Evolutionary conservation across 2,113 vertebrate genomes (phyloP).

Genomic region (Calidris pugnax): DNA sequence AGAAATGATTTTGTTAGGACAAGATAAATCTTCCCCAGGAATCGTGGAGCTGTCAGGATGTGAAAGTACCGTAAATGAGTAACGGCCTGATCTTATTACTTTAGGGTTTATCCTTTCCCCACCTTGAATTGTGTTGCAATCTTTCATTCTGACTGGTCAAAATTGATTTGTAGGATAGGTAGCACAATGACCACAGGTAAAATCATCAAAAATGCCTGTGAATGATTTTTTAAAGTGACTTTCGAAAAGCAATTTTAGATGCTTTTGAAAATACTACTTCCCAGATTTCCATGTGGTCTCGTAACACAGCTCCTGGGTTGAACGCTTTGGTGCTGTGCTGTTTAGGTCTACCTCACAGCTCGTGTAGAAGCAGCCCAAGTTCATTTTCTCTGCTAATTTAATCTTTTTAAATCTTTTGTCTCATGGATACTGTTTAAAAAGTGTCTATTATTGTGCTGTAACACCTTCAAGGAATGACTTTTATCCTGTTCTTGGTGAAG

Average conservation of each 20-base stretch:
- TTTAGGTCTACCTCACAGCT: background rate
- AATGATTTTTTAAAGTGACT: background rate
- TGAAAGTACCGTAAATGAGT: background rate
- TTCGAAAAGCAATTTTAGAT: background rate
- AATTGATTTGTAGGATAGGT: background rate
- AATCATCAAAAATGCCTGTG: background rate
- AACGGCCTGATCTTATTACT: conserved; percentile 18
- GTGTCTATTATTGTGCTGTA: background rate
- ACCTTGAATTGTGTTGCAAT: background rate
- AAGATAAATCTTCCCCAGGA: conserved; percentile 34
- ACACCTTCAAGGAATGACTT: background rate
- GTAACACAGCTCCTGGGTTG: fast-evolving
- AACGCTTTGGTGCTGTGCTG: background rate
- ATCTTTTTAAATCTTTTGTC: background rate
- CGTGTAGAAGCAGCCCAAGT: background rate
- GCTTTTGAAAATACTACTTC: background rate
- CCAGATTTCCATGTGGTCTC: background rate
- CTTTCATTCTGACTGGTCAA: background rate
- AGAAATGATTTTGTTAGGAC: background rate
- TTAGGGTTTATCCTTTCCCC: conserved; percentile 28
- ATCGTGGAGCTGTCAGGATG: background rate
- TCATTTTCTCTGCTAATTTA: background rate
- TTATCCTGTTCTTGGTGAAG: background rate
- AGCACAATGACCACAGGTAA: background rate
- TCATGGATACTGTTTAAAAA: background rate